Evolutionary conservation across 2,888 invertebrate genomes (phyloP), one percentile per base, ranked within the genome.

Genomic region (Drosophila tripunctata): DNA sequence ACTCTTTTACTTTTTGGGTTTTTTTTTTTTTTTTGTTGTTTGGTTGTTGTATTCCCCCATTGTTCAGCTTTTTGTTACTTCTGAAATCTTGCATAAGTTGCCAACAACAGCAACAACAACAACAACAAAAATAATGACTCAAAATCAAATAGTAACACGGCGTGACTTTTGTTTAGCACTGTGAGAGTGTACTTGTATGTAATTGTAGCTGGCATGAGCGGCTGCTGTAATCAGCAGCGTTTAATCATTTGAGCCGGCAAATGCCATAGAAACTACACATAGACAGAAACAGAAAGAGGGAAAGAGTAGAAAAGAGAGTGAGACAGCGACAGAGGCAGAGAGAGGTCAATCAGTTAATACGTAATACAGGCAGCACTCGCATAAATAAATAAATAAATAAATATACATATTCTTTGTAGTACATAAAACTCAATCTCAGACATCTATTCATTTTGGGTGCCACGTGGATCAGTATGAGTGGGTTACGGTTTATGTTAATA

Each of bases 51-150:
- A 33, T 63, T 62, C 24, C 40, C 56, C 67, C 68, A 68, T 68
- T 68, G 68, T 68, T 62, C 56, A 38, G 67, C 47, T 63, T 68
- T 68, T 62, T 67, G 68, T 68, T 68, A 68, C 64, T 69, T 68
- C 69, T 68, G 68, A 69, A 69, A 58, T 52, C 69, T 69, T 69
- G 69, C 69, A 69, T 68, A 69, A 69, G 54, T 57, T 44, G 17
- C n/a, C 36, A 48, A 50, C 45, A 58, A 60, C 55, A 47, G 38
- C 54, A 51, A 52, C 15, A 27, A 27, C 10, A n/a, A n/a, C n/a
- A n/a, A n/a, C n/a, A n/a, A 35, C 15, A 35, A 47, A 47, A 61
- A 27, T 14, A 40, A 21, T 44, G 55, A n/a, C n/a, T n/a, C 50
- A 65, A 60, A 50, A 54, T 47, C 51, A 68, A 67, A 67, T 56